Evolutionary conservation across 2,888 invertebrate genomes (phyloP).

Genomic region (Tethea ocularis): DNA sequence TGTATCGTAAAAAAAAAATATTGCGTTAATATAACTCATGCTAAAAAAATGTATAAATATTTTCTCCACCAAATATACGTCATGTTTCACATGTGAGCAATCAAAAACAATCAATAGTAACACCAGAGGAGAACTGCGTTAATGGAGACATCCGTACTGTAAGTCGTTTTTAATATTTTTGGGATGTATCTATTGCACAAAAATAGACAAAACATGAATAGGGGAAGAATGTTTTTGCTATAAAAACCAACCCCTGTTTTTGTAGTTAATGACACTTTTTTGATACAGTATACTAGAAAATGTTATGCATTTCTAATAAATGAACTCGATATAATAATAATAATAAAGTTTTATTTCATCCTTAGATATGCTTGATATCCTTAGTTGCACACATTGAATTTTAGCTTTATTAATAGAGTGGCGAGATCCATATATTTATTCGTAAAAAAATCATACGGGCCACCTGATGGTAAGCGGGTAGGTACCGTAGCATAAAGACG

Average conservation of each 20-base stretch:
- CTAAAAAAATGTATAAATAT: too few species aligned
- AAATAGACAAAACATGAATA: conserved; percentile 64
- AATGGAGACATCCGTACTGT: conserved; percentile 77
- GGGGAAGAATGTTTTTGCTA: conserved; percentile 56
- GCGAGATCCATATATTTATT: too few species aligned
- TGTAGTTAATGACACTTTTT: background rate
- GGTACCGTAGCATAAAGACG: too few species aligned
- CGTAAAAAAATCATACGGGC: too few species aligned
- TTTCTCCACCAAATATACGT: conserved; percentile 37
- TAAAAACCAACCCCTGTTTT: conserved; percentile 38
- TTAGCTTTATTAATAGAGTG: too few species aligned
- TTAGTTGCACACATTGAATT: too few species aligned
- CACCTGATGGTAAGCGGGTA: too few species aligned
- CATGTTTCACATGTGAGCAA: conserved; percentile 45
- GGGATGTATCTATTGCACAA: conserved; percentile 64
- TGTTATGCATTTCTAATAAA: background rate
- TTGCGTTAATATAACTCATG: too few species aligned
- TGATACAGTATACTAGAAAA: background rate
- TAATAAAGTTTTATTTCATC: too few species aligned
- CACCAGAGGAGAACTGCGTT: conserved; percentile 61
- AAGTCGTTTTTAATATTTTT: conserved; percentile 82
- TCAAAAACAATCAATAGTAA: conserved; percentile 64
- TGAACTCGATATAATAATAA: background rate
- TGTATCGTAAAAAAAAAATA: too few species aligned
- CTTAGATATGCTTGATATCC: too few species aligned